Conservation (phyloP, 2,888 invertebrate species). For the Sisyra nigra region DNA sequence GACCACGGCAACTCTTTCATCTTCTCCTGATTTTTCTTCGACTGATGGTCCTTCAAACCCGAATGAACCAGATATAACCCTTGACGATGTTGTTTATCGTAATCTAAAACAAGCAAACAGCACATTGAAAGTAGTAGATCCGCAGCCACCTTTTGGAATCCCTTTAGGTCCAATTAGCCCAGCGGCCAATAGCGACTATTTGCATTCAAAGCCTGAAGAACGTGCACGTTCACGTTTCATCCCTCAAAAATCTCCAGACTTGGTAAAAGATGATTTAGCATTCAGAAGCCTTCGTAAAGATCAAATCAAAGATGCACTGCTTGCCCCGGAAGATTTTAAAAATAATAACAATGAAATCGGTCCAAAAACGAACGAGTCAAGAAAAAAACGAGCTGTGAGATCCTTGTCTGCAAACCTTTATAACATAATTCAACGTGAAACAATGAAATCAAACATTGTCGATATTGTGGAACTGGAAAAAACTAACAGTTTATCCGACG, state of each 20-base stretch:
- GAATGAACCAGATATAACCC: constrained; percentile 63
- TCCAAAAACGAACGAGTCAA: constrained; percentile 26
- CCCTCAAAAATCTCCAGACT: constrained; percentile 57
- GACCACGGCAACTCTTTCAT: constrained; percentile 28
- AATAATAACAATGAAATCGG: constrained; percentile 31
- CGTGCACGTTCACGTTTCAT: constrained; percentile 42
- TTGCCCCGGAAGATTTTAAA: constrained; percentile 31
- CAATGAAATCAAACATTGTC: constrained; percentile 29
- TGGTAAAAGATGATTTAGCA: constrained; percentile 76
- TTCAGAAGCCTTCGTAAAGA: constrained; percentile 75
- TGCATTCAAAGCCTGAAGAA: constrained; percentile 56
- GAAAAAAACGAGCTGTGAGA: constrained; percentile 64
- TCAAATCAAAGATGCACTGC: constrained; percentile 35
- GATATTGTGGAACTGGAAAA: constrained; percentile 38
- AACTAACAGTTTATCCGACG: constrained; percentile 31
- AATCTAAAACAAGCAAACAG: constrained; percentile 65
- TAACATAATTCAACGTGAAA: constrained; percentile 51
- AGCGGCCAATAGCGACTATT: constrained; percentile 67
- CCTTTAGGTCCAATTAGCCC: constrained; percentile 70
- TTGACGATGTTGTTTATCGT: constrained; percentile 73
- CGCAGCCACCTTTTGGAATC: constrained; percentile 83
- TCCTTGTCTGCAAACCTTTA: constrained; percentile 75
- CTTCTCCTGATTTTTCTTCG: constrained; percentile 32
- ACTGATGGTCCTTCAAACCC: constrained; percentile 22
- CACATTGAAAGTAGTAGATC: constrained; percentile 52